Base-by-base conservation (phyloP, 30 jellyfish, hydroid and myxozoan species). In the Catostylus mosaicus region DNA sequence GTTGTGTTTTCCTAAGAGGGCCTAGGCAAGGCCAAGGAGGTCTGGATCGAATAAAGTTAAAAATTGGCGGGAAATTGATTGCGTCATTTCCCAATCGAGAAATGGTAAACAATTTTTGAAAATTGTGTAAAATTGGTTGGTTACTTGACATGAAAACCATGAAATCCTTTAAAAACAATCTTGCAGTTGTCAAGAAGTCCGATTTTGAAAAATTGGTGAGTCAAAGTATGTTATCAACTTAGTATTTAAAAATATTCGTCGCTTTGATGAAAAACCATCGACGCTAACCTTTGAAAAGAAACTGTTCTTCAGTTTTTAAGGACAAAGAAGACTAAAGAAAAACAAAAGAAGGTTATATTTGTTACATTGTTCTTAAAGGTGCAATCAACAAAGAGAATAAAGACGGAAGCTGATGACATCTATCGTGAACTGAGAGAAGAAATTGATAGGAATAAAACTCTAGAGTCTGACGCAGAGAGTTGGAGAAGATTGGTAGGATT, bases 41-140 rank as follows among this genome's bases (percentile, higher is more conserved):
- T 14, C 84, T 80, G 84, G 84, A 67, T 24, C 90, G 83, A 80
- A 70, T 10, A 27, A 46, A 12, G 20, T 80, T 68, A 6, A 36
- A 79, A 82, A 31, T 48, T 36, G 86, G 92, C 92, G 92, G 85
- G 92, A 82, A 82, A 69, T 6, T 20, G 59, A 54, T 45, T 64
- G 74, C 89, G 78, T 60, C 77, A 77, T 35, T 37, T 32, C 24
- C 63, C 20, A 9, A 26, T 34, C 80, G 8, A 43, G 12, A 43
- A 43, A 6, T 43, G 12, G 71, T 18, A 11, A 34, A 66, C 60
- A 38, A 6, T 40, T 40, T 5, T 5, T 40, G 7, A 40, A n/a
- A n/a, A n/a, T n/a, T n/a, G n/a, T n/a, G n/a, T n/a, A n/a, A n/a
- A n/a, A n/a, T n/a, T n/a, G n/a, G n/a, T n/a, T n/a, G n/a, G n/a